Conservation (phyloP, 2,888 invertebrate species). For the Eupelmus urozonus region DNA sequence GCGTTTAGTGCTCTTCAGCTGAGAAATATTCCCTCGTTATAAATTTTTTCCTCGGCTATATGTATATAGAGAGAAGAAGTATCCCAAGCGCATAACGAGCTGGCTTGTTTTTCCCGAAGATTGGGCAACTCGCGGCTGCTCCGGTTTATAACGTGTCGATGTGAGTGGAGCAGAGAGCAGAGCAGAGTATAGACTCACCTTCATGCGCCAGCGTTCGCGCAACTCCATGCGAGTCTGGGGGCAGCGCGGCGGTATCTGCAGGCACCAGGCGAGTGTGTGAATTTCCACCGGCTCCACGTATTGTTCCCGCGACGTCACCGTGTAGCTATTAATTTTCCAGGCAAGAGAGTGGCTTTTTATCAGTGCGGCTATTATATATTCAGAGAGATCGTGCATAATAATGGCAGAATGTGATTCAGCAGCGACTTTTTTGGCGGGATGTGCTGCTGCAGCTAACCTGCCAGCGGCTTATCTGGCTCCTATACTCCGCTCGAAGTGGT, state of each 20-base stretch:
- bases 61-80: too few relatives aligned
- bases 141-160: background rate
- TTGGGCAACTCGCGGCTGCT: slow-evolving; percentile 17
- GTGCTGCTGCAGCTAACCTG: too few relatives aligned
- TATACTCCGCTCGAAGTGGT: too few relatives aligned
- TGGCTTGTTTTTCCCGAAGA: slow-evolving; percentile 10
- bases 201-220: slow-evolving; percentile 84
- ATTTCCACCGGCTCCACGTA: slow-evolving; percentile 84
- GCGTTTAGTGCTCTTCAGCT: slow-evolving; percentile 4
- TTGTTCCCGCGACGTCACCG: slow-evolving; percentile 81
- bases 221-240: slow-evolving; percentile 85
- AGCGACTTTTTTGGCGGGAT: too few relatives aligned
- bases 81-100: background rate
- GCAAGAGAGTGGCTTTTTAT: too few relatives aligned
- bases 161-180: background rate
- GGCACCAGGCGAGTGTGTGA: slow-evolving; percentile 87
- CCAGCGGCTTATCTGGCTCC: too few relatives aligned
- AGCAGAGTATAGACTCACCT: slow-evolving; percentile 80
- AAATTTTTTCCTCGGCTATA: too few relatives aligned
- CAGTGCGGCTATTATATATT: too few relatives aligned
- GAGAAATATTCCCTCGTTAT: slow-evolving; percentile 46
- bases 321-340: slow-evolving; percentile 79
- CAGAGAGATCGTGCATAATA: too few relatives aligned
- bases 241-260: slow-evolving; percentile 89
- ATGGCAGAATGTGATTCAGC: too few relatives aligned